Conservation (phyloP, 2,113 vertebrate species). For the Catagonus wagneri region DNA sequence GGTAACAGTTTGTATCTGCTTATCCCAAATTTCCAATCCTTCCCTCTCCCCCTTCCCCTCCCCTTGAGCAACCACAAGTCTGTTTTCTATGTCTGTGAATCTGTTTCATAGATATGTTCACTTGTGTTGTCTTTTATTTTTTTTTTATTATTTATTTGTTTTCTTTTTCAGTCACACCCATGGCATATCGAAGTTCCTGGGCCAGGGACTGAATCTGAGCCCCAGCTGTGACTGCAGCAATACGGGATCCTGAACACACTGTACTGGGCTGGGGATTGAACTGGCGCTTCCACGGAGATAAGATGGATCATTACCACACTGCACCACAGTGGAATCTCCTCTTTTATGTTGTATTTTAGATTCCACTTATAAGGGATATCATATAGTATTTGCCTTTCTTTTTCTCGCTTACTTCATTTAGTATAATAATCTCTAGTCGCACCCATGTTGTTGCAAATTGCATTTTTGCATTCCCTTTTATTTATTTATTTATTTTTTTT, state of each 20-base stretch:
- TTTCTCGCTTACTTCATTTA: neutral
- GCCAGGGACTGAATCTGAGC: too few species aligned
- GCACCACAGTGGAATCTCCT: too few species aligned
- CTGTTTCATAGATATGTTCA: neutral
- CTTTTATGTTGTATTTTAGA: neutral
- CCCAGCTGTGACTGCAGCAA: too few species aligned
- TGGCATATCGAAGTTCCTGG: too few species aligned
- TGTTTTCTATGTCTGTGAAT: neutral
- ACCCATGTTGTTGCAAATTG: neutral
- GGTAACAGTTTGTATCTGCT: neutral
- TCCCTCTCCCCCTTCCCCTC: neutral
- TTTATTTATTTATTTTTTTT: too few species aligned
- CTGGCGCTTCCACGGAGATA: too few species aligned
- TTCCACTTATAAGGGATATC: neutral
- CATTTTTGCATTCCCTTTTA: neutral
- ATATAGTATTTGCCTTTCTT: neutral
- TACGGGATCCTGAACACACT: too few species aligned
- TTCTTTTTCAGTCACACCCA: too few species aligned
- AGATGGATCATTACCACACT: too few species aligned
- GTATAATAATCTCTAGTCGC: neutral
- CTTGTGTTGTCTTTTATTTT: neutral
- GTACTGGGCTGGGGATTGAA: too few species aligned
- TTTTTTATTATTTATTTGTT: too few species aligned
- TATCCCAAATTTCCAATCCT: neutral
- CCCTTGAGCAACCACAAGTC: neutral